A percentile compares a stretch with the other conserved stretches of the same genome.
phyloP scores from a whole-genome alignment of 2,888 invertebrate genomes.

The Nemoura dubitans region DNA sequence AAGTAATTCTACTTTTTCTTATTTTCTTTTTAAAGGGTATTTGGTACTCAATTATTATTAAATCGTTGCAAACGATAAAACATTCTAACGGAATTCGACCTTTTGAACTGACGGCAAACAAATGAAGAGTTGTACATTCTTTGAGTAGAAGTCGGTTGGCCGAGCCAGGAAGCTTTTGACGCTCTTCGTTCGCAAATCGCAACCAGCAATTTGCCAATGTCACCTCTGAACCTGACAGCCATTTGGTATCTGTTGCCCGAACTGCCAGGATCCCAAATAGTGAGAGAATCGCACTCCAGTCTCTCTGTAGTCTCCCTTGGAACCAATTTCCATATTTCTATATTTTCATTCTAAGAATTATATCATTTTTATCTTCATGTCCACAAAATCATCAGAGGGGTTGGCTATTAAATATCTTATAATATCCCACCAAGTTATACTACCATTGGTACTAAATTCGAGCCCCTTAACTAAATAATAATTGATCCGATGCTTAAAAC shows the following conservation, averaged over 20 bases:
- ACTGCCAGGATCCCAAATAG: not conserved
- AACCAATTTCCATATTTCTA: not conserved
- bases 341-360: too few species aligned
- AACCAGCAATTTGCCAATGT: slow-evolving; percentile 9
- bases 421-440: too few species aligned
- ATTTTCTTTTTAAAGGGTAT: slow-evolving; percentile 10
- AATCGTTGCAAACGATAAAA: slow-evolving; percentile 39
- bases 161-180: slow-evolving; percentile 15
- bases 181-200: slow-evolving; percentile 32
- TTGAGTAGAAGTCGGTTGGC: slow-evolving; percentile 34
- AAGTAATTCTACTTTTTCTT: slow-evolving; percentile 16
- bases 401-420: too few species aligned
- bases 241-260: too few species aligned
- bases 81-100: slow-evolving; percentile 39
- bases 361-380: not conserved
- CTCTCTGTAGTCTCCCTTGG: not conserved
- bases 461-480: not conserved
- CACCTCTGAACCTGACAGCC: slow-evolving; percentile 15
- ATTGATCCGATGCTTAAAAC: not conserved
- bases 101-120: slow-evolving; percentile 45
- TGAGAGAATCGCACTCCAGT: not conserved
- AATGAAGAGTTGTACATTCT: slow-evolving; percentile 43
- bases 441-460: too few species aligned
- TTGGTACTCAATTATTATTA: slow-evolving; percentile 14
- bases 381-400: too few species aligned